Percentiles rank a stretch among this genome's conserved stretches.
Conservation (phyloP, 2,797 vertebrate species). For the Anguilla pacifica region DNA sequence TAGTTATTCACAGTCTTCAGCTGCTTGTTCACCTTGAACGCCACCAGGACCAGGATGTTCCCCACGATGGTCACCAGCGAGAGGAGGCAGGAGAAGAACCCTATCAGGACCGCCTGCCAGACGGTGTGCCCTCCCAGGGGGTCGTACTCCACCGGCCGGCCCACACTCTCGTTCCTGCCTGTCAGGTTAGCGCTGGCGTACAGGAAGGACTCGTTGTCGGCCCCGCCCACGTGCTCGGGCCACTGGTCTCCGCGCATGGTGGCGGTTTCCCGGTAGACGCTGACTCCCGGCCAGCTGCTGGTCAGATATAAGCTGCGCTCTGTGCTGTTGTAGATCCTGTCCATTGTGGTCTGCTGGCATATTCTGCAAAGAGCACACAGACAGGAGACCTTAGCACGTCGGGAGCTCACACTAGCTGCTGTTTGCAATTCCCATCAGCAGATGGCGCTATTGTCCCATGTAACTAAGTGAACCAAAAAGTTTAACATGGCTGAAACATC, state of each 20-base stretch:
- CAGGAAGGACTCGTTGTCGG: conserved; percentile 61
- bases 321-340: conserved; percentile 82
- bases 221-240: conserved; percentile 52
- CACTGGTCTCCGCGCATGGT: conserved; percentile 65
- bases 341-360: conserved; percentile 93
- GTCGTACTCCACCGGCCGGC: conserved; percentile 56
- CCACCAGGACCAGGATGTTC: conserved; percentile 92
- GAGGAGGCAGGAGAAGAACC: conserved; percentile 84
- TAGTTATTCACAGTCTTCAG: conserved; percentile 98
- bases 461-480: neutral
- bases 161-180: conserved; percentile 48
- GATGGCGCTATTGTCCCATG: neutral
- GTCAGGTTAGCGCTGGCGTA: conserved; percentile 60
- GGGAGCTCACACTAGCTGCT: neutral
- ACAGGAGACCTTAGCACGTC: conserved; percentile 32
- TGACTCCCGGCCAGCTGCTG: conserved; percentile 72
- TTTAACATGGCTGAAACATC: neutral
- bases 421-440: neutral
- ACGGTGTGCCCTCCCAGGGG: conserved; percentile 82
- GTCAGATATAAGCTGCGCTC: conserved; percentile 76
- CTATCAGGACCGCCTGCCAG: conserved; percentile 94
- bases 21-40: conserved; percentile 97
- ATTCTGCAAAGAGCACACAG: conserved; percentile 77
- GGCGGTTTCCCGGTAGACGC: conserved; percentile 66
- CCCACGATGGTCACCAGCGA: conserved; percentile 92